phyloP scores from a whole-genome alignment of 2,888 invertebrate species.

The Operophtera brumata region DNA sequence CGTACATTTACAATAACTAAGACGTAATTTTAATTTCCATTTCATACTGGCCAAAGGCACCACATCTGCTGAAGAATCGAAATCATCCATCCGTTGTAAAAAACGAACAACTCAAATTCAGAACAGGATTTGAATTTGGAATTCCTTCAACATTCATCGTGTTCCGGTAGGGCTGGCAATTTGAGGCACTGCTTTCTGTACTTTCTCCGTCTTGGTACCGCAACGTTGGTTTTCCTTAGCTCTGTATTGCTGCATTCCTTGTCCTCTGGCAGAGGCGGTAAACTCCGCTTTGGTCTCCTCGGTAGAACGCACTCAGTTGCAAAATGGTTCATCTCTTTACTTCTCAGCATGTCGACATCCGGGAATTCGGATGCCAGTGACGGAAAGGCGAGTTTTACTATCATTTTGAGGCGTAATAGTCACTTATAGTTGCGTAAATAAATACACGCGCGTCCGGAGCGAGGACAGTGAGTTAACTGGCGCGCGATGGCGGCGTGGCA shows the following conservation, averaged over 20 bases:
- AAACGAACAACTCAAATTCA: constrained; percentile 15
- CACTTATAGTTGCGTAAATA: constrained; percentile 21
- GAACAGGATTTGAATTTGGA: constrained; percentile 2
- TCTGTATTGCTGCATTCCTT: constrained; percentile 66
- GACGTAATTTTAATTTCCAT: background rate
- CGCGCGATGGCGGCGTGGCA: constrained; percentile 15
- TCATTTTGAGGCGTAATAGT: constrained; percentile 39
- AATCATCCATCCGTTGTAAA: constrained; percentile 14
- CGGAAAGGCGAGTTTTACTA: constrained; percentile 63
- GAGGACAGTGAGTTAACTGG: constrained; percentile 46
- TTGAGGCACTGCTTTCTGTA: constrained; percentile 58
- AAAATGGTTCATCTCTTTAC: constrained; percentile 59
- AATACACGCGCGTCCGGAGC: constrained; percentile 48
- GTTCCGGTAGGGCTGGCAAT: constrained; percentile 63
- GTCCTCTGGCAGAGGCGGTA: constrained; percentile 69
- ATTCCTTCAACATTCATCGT: constrained; percentile 63
- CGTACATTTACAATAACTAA: background rate
- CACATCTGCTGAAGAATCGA: constrained; percentile 2
- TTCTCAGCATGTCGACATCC: constrained; percentile 66
- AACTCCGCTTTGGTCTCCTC: constrained; percentile 57
- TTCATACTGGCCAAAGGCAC: constrained; percentile 6
- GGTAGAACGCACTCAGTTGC: constrained; percentile 67
- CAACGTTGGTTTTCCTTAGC: constrained; percentile 54
- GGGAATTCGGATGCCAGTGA: constrained; percentile 50
- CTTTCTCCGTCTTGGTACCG: constrained; percentile 54